Base-by-base conservation (phyloP, 2,888 invertebrate species). In the Mechanitis mazaeus region DNA sequence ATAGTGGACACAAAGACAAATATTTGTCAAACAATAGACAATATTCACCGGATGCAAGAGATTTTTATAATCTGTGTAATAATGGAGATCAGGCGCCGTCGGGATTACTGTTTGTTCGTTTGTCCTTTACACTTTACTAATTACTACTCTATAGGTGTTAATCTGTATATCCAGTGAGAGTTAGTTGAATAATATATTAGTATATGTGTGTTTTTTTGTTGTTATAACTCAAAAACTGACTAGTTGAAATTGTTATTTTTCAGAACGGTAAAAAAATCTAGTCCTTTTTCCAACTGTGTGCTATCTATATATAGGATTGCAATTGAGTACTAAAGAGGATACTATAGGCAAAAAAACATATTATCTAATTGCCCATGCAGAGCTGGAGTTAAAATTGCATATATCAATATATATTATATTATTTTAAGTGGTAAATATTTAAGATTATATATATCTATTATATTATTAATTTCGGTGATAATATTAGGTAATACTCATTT, bases 61-160 rank as follows among this genome's bases (percentile, higher is more conserved):
- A 62, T 65, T 50, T 6, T 50, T 28, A 31, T 50, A 50, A 50
- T 50, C 50, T 50, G 5, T 31, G 31, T 31, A 31, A 50, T 75
- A 72, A 68, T 63, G 64, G 57, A 71, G 62, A 68, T 58, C 71
- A 66, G 82, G 82, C 82, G 82, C 82, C 82, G 76, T 65, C 33
- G 72, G 73, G 81, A 79, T 82, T 82, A 79, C 9, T 42, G 11
- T 63, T 59, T 50, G 38, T 53, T 45, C 53, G 60, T 50, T 45
- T 50, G 59, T 58, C 57, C 31, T 58, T 57, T 57, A 60, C 63
- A 63, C 64, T 61, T 57, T 54, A 61, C 57, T 59, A 59, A 56
- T 63, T 56, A 35, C 35, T 35, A 5, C 35, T 35, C 6, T 5
- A 1, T 35, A 42, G 53, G 53, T 53, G 53, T 53, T 28, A 53